Evolutionary conservation across 1,140 invertebrate genomes (phyloP).

Genomic region (Eriosoma lanigerum): DNA sequence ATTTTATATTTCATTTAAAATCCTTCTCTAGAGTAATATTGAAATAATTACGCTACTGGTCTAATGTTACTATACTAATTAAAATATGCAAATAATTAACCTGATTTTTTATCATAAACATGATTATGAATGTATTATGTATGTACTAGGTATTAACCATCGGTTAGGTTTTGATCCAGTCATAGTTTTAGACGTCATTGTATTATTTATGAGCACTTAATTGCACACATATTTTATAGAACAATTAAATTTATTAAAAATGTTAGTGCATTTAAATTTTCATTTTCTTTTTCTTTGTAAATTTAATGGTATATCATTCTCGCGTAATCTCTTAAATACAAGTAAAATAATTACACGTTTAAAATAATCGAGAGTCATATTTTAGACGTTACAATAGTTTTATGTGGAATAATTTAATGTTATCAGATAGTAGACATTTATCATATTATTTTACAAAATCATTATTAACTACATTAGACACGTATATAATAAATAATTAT

Average conservation of each 20-base stretch:
- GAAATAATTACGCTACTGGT: too few species aligned
- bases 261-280: not conserved
- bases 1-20: too few species aligned
- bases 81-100: too few species aligned
- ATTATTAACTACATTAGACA: too few species aligned
- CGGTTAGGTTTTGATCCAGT: not conserved
- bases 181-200: not conserved
- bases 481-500: too few species aligned
- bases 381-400: not conserved
- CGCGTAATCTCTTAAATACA: not conserved
- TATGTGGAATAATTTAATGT: too few species aligned
- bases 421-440: too few species aligned
- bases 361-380: not conserved
- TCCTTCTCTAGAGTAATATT: too few species aligned
- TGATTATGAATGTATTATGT: too few species aligned
- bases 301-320: not conserved
- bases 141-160: too few species aligned
- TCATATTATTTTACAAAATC: too few species aligned
- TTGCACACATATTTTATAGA: not conserved
- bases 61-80: too few species aligned
- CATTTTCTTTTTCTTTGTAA: not conserved
- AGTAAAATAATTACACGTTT: not conserved
- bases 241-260: constrained; percentile 6
- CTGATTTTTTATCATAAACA: not conserved
- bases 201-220: constrained; percentile 10